phyloP scores from a whole-genome alignment of 37 sponge, comb jelly and placozoan genomes.

The Lycopodina hypogea region DNA sequence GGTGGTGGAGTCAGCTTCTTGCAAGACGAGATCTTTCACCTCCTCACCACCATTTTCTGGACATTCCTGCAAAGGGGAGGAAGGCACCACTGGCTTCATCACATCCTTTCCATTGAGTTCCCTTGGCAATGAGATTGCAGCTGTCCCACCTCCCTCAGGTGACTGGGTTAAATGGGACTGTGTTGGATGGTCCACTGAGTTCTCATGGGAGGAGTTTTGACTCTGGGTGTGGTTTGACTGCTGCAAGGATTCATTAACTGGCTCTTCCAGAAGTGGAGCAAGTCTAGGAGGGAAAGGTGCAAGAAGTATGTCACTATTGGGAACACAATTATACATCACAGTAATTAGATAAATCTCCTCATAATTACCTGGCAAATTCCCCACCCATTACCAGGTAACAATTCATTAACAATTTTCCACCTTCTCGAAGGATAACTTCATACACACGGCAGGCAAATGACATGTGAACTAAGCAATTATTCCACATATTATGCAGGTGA shows the following conservation, averaged over 20 bases:
- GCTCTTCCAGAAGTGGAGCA: slow-evolving; percentile 31
- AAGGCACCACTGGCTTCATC: neutral
- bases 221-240: neutral
- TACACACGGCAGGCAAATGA: no score
- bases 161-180: neutral
- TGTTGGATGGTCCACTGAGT: slow-evolving; percentile 1
- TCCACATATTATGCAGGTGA: no score
- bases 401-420: no score
- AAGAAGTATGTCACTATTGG: neutral
- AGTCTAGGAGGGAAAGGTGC: neutral
- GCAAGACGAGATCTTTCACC: slow-evolving; percentile 30
- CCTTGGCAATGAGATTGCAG: neutral
- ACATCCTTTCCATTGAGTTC: no score
- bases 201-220: slow-evolving; percentile 1
- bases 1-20: slow-evolving; percentile 80
- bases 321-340: neutral
- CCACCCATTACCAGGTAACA: no score
- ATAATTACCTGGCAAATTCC: no score
- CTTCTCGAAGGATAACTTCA: no score
- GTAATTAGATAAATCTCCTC: no score
- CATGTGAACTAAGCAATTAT: no score
- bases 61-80: no score
- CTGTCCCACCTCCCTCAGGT: neutral
- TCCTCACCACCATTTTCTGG: neutral
- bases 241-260: neutral